Conservation (phyloP, 2,888 invertebrate genomes). For the Selenia dentaria region DNA sequence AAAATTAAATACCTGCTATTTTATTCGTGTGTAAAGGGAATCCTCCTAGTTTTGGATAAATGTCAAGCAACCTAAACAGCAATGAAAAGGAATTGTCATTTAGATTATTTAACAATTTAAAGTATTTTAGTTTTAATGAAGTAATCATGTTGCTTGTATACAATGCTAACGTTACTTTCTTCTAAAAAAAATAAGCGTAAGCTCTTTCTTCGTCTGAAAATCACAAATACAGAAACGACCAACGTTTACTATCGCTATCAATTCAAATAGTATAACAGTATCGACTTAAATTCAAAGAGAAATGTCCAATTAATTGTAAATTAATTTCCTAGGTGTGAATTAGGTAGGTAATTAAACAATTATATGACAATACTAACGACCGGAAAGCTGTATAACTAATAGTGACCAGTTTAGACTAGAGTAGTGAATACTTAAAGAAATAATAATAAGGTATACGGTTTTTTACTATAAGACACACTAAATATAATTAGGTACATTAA, state of each 20-base stretch:
- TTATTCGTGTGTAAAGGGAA: conserved; percentile 35
- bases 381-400: not conserved
- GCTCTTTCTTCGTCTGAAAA: too few relatives aligned
- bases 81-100: not conserved
- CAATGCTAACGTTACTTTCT: too few relatives aligned
- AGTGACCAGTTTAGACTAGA: too few relatives aligned
- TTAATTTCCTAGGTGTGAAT: conserved; percentile 15
- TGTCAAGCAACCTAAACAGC: not conserved
- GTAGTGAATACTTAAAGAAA: too few relatives aligned
- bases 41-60: conserved; percentile 36
- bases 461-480: too few relatives aligned
- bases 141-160: not conserved
- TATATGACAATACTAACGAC: not conserved
- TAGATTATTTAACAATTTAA: not conserved
- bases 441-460: too few relatives aligned
- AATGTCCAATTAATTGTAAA: not conserved
- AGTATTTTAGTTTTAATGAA: not conserved
- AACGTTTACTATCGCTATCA: too few relatives aligned
- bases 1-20: conserved; percentile 36
- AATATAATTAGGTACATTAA: too few relatives aligned
- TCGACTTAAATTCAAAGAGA: not conserved
- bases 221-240: too few relatives aligned
- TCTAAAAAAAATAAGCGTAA: too few relatives aligned
- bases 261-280: too few relatives aligned
- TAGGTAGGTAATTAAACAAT: conserved; percentile 31